Evolutionary conservation across 2,888 invertebrate species (phyloP), one percentile per base, ranked within the genome.

Genomic region (Magallana nippona): DNA sequence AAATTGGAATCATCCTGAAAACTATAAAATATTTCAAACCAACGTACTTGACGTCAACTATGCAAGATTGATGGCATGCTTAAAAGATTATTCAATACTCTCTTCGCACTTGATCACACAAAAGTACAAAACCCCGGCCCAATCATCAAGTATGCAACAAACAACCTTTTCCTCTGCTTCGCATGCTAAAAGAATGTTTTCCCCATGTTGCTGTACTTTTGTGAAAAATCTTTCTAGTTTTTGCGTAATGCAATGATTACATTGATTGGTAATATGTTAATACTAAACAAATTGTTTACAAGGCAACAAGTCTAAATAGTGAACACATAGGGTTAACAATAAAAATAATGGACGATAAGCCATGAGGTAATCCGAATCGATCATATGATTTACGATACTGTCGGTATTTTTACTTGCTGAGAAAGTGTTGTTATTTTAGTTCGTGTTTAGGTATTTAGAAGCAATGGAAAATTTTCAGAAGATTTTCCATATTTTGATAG

Each of bases 381-480:
- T 3, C 44, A 3, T 44, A 32, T 71, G 71, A 71, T 71, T 71
- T 71, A 32, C 15, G 71, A 71, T 71, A 71, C 71, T 22, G 32
- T 71, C 32, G 71, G 71, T 71, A 71, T 71, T 71, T 32, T 71
- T 27, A 71, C 71, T 32, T 71, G 71, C 71, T 32, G 71, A 2
- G 71, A 71, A 27, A 8, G 22, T 27, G 71, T 71, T 71, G 71
- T 71, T 71, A 27, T 71, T 71, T 71, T 71, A 71, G 32, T 13
- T 15, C 13, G 71, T 71, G 71, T 22, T 71, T 71, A 22, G 71
- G 15, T 15, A 32, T 32, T 15, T 32, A 27, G 32, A 60, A 71
- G 71, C 22, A 3, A 22, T 32, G 10, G 13, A 27, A 27, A 15
- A 5, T 71, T 71, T 71, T 71, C 71, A 71, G 22, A 71, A n/a